Evolutionary conservation across 2,888 invertebrate genomes (phyloP).

Genomic region (Elysia crispata): DNA sequence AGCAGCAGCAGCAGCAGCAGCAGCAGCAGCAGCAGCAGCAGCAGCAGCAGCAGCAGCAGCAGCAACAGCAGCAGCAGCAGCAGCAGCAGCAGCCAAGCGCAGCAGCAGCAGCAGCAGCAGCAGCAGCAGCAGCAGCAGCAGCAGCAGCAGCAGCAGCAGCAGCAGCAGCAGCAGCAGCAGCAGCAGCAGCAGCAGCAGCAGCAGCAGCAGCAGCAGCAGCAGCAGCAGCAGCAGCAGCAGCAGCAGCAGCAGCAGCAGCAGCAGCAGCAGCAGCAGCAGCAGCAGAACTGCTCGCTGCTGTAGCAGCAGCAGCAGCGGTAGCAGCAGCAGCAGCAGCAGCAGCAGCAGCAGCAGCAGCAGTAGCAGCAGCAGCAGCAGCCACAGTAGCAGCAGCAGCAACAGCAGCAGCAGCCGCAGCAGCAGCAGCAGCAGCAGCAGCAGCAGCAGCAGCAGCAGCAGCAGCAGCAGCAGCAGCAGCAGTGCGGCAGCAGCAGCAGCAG

Average conservation of each 20-base stretch:
- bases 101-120: too few relatives aligned
- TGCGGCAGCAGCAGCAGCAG: too few relatives aligned
- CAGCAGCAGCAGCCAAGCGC: too few relatives aligned
- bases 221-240: neutral
- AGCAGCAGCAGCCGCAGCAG: too few relatives aligned
- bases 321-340: neutral
- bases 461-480: slow-evolving; percentile 2
- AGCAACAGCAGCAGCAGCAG: too few relatives aligned
- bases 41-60: slow-evolving; percentile 9
- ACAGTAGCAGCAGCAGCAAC: neutral
- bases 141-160: neutral
- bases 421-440: too few relatives aligned
- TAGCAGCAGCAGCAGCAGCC: neutral
- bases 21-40: slow-evolving; percentile 9
- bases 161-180: slow-evolving; percentile 4
- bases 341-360: neutral
- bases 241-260: neutral
- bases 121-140: slow-evolving; percentile 9
- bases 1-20: slow-evolving; percentile 9
- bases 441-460: neutral
- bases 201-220: neutral
- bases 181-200: neutral
- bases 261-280: too few relatives aligned
- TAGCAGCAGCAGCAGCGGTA: neutral
- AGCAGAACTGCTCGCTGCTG: too few relatives aligned